These are phyloP conservation scores for Nicator chloris DNA, from an alignment of 2,113 vertebrate species.

Conservation along the genomic window DNA sequence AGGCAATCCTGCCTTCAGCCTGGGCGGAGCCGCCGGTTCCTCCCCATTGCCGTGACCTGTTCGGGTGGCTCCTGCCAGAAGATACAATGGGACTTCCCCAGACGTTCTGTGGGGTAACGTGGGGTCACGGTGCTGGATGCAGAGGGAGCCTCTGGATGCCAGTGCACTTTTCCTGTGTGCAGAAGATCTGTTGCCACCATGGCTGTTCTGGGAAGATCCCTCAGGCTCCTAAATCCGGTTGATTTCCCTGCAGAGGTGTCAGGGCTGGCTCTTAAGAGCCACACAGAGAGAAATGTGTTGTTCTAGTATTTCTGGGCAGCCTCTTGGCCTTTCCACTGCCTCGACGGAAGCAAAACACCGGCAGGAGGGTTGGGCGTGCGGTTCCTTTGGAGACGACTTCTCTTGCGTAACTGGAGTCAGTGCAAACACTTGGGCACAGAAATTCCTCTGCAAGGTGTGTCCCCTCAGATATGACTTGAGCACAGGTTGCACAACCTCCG, in stretches of 20 bases:
- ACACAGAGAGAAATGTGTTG: fast-evolving
- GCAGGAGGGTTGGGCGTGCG: not conserved
- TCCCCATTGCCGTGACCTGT: fast-evolving
- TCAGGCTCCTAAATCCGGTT: fast-evolving
- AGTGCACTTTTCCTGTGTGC: fast-evolving
- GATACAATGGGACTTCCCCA: fast-evolving
- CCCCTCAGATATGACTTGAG: not conserved
- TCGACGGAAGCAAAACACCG: fast-evolving
- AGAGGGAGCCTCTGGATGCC: not conserved
- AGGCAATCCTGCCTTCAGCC: not conserved
- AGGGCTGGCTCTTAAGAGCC: not conserved
- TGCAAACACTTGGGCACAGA: not conserved
- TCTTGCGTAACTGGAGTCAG: not conserved
- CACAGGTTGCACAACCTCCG: fast-evolving
- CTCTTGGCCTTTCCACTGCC: not conserved
- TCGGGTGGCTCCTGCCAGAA: not conserved
- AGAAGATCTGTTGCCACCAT: not conserved
- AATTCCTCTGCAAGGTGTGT: not conserved
- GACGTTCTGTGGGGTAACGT: fast-evolving
- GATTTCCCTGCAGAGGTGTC: not conserved
- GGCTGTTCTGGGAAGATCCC: not conserved
- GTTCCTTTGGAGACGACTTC: not conserved
- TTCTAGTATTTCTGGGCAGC: not conserved
- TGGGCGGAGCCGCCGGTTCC: not conserved
- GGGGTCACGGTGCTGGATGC: fast-evolving